Conservation (phyloP, 2,797 vertebrate species). For the Podarcis lilfordi region DNA sequence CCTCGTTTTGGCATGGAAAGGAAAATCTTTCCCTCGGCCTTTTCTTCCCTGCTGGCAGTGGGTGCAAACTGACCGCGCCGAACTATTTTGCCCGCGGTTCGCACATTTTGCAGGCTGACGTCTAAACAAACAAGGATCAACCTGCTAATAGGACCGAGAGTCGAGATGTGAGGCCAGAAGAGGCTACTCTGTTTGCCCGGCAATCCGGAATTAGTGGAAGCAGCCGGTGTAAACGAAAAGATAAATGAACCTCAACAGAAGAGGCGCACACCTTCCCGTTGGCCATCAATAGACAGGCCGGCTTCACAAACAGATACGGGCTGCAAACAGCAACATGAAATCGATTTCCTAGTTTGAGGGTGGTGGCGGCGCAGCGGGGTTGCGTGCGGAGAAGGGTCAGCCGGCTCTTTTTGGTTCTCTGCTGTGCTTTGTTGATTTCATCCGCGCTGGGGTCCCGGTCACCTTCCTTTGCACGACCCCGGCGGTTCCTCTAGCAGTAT, state of each 20-base stretch:
- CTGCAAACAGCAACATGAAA: not conserved
- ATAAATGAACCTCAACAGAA: slow-evolving; percentile 9
- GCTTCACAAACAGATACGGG: not conserved
- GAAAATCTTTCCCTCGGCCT: not conserved
- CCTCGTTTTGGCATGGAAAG: not conserved
- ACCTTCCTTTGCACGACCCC: not conserved
- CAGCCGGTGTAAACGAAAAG: not conserved
- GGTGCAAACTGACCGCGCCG: not conserved
- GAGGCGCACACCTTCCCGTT: not conserved
- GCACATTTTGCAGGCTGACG: not conserved
- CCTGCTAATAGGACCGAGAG: not conserved
- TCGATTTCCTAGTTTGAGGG: not conserved
- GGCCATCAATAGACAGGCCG: not conserved
- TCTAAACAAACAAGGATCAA: slow-evolving; percentile 18
- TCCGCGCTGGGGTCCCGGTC: not conserved
- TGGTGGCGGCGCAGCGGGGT: no score
- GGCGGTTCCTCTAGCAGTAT: not conserved
- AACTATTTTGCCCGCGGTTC: not conserved
- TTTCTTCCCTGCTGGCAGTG: not conserved
- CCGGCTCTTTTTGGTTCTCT: no score
- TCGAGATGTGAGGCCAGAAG: not conserved
- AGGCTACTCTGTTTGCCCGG: slow-evolving; percentile 1
- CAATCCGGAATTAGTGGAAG: slow-evolving; percentile 1
- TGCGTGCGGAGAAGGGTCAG: not conserved
- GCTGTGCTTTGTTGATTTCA: not conserved